Conservation (phyloP, 1,140 invertebrate genomes). For the Philotrypesis tridentata region DNA sequence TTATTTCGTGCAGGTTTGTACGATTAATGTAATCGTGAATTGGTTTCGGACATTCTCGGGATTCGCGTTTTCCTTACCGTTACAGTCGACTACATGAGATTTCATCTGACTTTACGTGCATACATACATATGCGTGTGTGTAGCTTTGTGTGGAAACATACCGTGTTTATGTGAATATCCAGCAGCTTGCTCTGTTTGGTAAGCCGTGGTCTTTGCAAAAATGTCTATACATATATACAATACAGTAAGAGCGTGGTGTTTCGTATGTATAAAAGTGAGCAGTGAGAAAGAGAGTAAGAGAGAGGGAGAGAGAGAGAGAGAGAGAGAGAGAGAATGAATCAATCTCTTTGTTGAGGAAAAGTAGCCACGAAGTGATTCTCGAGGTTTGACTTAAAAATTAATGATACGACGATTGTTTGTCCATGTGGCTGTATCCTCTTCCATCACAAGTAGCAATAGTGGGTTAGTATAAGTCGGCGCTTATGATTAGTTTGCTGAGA, state of each 20-base stretch:
- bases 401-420: background rate
- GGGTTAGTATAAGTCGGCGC: slow-evolving; percentile 31
- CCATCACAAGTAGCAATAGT: background rate
- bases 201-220: background rate
- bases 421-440: background rate
- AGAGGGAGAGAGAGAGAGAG: no score
- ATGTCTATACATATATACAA: background rate
- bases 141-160: background rate
- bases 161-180: background rate
- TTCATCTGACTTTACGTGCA: background rate
- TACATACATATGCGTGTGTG: background rate
- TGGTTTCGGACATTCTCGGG: background rate
- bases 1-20: background rate
- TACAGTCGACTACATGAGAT: background rate
- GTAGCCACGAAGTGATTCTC: background rate
- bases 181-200: background rate
- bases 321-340: no score
- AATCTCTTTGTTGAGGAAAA: background rate
- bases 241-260: background rate
- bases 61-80: background rate
- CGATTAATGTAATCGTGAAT: background rate
- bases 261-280: background rate
- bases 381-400: background rate
- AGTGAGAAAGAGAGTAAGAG: background rate
- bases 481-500: slow-evolving; percentile 22